Evolutionary conservation across 2,113 vertebrate genomes (phyloP).

Genomic region (Zeus faber): DNA sequence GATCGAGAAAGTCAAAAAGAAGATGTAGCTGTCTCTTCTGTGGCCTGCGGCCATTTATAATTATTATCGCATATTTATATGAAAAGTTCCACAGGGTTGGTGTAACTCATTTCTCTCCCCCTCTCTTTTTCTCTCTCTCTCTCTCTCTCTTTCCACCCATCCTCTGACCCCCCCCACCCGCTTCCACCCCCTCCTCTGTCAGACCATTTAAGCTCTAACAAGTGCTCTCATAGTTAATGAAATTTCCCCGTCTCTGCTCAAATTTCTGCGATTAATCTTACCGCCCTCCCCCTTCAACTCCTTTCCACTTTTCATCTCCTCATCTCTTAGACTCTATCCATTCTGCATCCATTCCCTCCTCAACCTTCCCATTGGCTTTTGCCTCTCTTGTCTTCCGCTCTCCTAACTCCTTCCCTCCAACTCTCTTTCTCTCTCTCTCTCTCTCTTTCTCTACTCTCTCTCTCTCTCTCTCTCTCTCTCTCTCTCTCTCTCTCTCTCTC

Average conservation of each 20-base stretch:
- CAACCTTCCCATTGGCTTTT: slow-evolving; percentile 2
- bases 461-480: neutral
- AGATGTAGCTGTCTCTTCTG: too few species aligned
- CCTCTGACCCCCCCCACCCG: neutral
- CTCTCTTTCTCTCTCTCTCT: neutral
- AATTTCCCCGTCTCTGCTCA: slow-evolving; percentile 68
- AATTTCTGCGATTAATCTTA: slow-evolving; percentile 71
- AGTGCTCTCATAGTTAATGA: slow-evolving; percentile 70
- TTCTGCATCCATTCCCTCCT: slow-evolving; percentile 20
- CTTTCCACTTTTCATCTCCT: slow-evolving; percentile 60
- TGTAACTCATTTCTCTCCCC: slow-evolving; percentile 2
- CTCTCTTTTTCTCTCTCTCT: slow-evolving; percentile 20
- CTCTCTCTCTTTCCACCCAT: slow-evolving; percentile 10
- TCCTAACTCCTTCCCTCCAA: neutral
- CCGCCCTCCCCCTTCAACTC: slow-evolving; percentile 50
- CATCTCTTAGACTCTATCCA: slow-evolving; percentile 54
- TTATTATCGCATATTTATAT: neutral
- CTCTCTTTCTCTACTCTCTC: neutral
- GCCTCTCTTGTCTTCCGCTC: slow-evolving; percentile 1
- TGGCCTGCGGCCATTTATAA: neutral
- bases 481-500: slow-evolving; percentile 36
- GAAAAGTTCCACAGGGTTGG: neutral
- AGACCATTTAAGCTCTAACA: slow-evolving; percentile 67
- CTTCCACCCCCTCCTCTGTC: slow-evolving; percentile 29
- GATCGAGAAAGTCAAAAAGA: neutral